Conservation (phyloP, 1,140 invertebrate genomes). For the Drosophila setifemur region DNA sequence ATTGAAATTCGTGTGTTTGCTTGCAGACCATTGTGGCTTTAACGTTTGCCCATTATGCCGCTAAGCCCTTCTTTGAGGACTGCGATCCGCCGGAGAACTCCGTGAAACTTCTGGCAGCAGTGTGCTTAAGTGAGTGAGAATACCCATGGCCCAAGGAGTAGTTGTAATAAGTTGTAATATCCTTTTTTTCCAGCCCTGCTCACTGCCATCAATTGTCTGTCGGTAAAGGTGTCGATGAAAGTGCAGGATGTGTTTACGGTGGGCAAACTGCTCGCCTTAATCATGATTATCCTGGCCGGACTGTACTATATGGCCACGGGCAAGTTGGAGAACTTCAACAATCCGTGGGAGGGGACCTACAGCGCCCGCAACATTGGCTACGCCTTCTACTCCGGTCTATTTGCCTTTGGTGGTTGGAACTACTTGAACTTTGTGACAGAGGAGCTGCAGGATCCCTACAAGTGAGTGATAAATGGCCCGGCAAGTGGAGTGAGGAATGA, state of each 20-base stretch:
- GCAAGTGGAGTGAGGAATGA: not conserved
- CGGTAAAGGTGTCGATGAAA: conserved; percentile 94
- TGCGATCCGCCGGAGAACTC: conserved; percentile 87
- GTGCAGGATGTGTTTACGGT: conserved; percentile 95
- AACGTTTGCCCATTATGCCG: conserved; percentile 90
- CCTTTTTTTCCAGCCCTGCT: conserved; percentile 87
- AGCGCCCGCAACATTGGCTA: conserved; percentile 87
- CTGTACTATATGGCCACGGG: conserved; percentile 88
- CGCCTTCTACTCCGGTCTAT: conserved; percentile 96
- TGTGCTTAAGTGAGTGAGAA: conserved; percentile 88
- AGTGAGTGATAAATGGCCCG: conserved; percentile 85
- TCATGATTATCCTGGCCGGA: conserved; percentile 92
- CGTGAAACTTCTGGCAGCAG: conserved; percentile 88
- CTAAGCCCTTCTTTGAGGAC: conserved; percentile 91
- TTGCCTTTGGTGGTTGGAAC: conserved; percentile 98
- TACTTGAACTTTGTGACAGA: conserved; percentile 97
- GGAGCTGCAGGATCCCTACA: conserved; percentile 96
- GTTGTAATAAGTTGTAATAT: conserved; percentile 10
- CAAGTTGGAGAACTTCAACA: conserved; percentile 87
- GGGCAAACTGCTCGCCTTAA: conserved; percentile 92
- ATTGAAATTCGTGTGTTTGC: not conserved
- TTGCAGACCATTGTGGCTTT: conserved; percentile 91
- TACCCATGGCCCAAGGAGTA: no score
- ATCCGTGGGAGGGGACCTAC: conserved; percentile 88
- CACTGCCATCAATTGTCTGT: conserved; percentile 94